These are phyloP conservation scores for Diarsia brunnea DNA, from an alignment of 2,888 invertebrate species.

Conservation along the genomic window DNA sequence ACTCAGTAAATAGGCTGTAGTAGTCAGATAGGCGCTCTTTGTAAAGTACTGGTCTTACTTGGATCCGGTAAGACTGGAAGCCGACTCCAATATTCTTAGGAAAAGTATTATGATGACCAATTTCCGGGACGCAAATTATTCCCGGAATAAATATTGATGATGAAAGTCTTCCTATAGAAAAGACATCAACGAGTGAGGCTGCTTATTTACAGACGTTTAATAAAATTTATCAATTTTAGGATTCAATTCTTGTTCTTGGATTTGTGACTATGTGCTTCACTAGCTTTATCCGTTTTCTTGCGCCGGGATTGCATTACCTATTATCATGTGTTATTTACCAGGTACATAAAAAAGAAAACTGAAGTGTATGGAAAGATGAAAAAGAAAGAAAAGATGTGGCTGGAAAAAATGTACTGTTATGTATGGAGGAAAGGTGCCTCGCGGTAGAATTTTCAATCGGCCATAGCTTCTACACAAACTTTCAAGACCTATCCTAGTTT, in stretches of 20 bases:
- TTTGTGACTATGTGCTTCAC: neutral
- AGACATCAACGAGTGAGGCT: conserved; percentile 64
- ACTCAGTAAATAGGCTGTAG: too few species aligned
- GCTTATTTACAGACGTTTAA: neutral
- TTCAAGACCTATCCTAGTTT: too few species aligned
- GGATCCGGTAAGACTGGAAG: neutral
- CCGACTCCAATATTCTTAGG: neutral
- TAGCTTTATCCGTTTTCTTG: neutral
- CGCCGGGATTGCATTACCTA: neutral
- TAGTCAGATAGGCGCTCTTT: too few species aligned
- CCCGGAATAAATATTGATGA: neutral
- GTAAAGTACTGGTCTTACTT: too few species aligned
- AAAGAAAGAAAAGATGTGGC: too few species aligned
- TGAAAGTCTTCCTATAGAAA: conserved; percentile 48
- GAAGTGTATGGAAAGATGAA: too few species aligned
- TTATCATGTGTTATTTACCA: too few species aligned
- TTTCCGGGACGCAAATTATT: neutral
- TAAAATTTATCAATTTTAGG: neutral
- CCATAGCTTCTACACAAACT: too few species aligned
- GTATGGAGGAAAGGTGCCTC: too few species aligned
- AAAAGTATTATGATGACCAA: neutral
- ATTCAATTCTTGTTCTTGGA: neutral
- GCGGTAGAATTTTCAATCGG: too few species aligned
- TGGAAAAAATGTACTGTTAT: too few species aligned
- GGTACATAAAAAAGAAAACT: too few species aligned